Base-by-base conservation (phyloP, 2,888 invertebrate genomes). In the Pterobdella sp. region DNA sequence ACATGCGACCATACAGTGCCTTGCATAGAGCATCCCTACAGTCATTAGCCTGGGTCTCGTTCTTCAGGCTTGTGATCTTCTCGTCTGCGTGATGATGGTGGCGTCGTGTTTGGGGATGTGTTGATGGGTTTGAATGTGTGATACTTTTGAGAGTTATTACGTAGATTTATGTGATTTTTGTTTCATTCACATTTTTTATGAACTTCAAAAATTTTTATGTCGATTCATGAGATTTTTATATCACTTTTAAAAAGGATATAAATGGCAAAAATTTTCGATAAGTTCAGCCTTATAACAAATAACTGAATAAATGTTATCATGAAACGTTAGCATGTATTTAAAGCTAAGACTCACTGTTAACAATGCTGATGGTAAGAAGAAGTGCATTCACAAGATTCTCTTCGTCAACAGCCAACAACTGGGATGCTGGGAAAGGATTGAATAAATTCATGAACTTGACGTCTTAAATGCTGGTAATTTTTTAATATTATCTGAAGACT, bases 11-110 rank as follows among this genome's bases (percentile, higher is more conserved):
- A 75, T 83, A 83, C 31, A 83, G 75, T 14, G 82, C 78, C 76
- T 81, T 82, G 42, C 81, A 80, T 34, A 82, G 76, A 7, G 82
- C 82, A 74, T 82, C 81, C 10, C 81, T 77, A 35, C 81, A 80
- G 73, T 81, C 79, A 63, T 79, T 79, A 0, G 82, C 82, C 69
- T 81, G 78, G 18, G 73, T 64, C 18, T 76, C 63, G 37, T 75
- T 78, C 74, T 77, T 78, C 67, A 78, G 68, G 31, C 72, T 76
- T 52, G 75, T 73, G 0, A 78, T 77, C 22, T 66, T 22, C 68
- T 77, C 77, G 10, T 74, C 77, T 77, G 67, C n/a, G 32, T n/a
- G 29, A 63, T 22, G 36, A n/a, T 63, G 63, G 31, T 4, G n/a
- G 31, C n/a, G 7, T 7, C n/a, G 63, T 63, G 67, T 32, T 10